A percentile compares a stretch with the other conserved stretches of the same genome.
These are phyloP conservation scores for Cynopterus brachyotis DNA, from an alignment of 2,113 vertebrate species.

Conservation along the genomic window DNA sequence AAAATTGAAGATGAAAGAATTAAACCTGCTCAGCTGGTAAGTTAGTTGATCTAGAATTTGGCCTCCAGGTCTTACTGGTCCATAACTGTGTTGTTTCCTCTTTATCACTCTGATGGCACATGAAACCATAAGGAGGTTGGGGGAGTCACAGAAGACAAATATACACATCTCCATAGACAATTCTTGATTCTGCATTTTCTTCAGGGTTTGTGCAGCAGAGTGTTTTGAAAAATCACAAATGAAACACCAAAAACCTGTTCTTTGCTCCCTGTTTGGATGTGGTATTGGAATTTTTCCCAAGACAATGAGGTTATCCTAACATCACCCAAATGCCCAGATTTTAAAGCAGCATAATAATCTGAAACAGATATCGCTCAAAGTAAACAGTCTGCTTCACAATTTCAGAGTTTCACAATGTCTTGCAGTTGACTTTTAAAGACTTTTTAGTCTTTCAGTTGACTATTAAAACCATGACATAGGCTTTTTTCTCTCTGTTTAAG, in stretches of 20 bases:
- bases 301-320: neutral
- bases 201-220: neutral
- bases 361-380: neutral
- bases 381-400: slow-evolving; percentile 39
- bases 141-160: neutral
- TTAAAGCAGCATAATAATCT: slow-evolving; percentile 12
- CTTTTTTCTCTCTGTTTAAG: too few species aligned
- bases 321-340: neutral
- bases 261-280: neutral
- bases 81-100: neutral
- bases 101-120: neutral
- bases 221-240: slow-evolving; percentile 11
- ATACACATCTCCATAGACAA: neutral
- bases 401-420: neutral
- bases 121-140: neutral
- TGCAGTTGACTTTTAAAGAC: too few species aligned
- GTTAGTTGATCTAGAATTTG: neutral
- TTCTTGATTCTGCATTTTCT: neutral
- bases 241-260: neutral
- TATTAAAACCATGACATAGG: neutral
- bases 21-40: neutral
- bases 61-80: neutral
- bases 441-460: neutral
- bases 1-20: neutral
- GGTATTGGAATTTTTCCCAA: slow-evolving; percentile 13